Conservation (phyloP, 2,113 vertebrate species). For the Piaya cayana region DNA sequence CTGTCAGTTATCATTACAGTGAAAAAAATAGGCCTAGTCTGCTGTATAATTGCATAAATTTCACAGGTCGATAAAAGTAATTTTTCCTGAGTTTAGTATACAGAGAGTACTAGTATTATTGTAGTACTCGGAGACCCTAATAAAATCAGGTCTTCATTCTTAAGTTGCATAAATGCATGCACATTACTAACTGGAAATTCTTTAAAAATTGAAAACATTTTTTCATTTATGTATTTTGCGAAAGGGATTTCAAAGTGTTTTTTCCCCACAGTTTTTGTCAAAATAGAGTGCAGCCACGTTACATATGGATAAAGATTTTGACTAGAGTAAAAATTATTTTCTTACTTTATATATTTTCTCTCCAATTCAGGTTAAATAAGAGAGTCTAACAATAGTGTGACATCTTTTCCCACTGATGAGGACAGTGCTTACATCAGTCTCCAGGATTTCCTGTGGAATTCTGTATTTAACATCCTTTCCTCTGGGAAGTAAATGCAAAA, state of each 20-base stretch:
- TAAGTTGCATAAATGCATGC: background rate
- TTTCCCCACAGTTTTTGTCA: background rate
- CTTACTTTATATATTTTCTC: background rate
- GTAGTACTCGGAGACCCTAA: background rate
- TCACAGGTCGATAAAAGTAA: background rate
- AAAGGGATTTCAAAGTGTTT: background rate
- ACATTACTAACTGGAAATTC: background rate
- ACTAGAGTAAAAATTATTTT: background rate
- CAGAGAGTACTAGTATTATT: background rate
- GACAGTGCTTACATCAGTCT: background rate
- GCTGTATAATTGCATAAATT: background rate
- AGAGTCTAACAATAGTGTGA: accelerated
- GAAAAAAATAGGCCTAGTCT: background rate
- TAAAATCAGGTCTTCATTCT: background rate
- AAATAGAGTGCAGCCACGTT: background rate
- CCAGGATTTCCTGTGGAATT: background rate
- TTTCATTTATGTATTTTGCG: background rate
- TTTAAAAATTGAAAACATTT: background rate
- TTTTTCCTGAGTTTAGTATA: background rate
- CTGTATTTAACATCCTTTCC: background rate
- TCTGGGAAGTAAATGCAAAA: background rate
- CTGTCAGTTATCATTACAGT: background rate
- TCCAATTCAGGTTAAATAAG: background rate
- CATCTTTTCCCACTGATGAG: background rate
- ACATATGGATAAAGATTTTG: background rate